A percentile compares a stretch with the other conserved stretches of the same genome.
These are phyloP conservation scores for Hedychridium roseum DNA, from an alignment of 2,888 invertebrate genomes.

Conservation along the genomic window DNA sequence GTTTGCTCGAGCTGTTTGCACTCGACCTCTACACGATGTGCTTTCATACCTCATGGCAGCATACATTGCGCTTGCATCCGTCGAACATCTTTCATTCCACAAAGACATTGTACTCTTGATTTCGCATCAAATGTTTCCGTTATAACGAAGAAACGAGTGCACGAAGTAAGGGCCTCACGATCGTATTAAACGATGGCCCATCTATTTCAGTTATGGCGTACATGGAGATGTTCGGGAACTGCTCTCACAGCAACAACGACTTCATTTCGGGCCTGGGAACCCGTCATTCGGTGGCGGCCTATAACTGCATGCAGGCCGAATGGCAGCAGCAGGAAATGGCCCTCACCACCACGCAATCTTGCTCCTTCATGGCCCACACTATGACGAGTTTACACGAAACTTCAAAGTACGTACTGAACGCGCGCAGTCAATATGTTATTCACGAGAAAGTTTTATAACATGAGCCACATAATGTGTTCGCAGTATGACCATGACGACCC, in stretches of 20 bases:
- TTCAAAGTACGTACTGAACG: conserved; percentile 46
- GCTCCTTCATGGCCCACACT: conserved; percentile 66
- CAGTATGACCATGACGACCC: conserved; percentile 54
- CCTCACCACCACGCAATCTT: conserved; percentile 69
- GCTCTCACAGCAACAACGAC: conserved; percentile 80
- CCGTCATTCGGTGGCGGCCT: conserved; percentile 87
- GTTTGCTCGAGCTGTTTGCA: conserved; percentile 34
- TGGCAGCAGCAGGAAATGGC: conserved; percentile 66
- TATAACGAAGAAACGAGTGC: no score
- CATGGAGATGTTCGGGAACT: conserved; percentile 94
- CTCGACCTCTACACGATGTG: conserved; percentile 22
- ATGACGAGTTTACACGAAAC: conserved; percentile 56
- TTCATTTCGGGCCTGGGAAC: conserved; percentile 76
- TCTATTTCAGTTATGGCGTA: conserved; percentile 85
- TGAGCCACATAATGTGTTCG: conserved; percentile 10
- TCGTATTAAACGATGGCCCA: no score
- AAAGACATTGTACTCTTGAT: no score
- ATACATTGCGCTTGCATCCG: conserved; percentile 32
- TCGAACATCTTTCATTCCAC: no score
- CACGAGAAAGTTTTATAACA: not conserved
- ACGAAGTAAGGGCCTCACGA: no score
- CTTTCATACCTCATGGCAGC: conserved; percentile 31
- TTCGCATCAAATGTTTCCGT: no score
- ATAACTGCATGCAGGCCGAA: conserved; percentile 70
- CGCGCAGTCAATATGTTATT: not conserved